Percentiles rank a stretch among this genome's conserved stretches.
phyloP scores from a whole-genome alignment of 2,113 vertebrate species.

The Columba livia region DNA sequence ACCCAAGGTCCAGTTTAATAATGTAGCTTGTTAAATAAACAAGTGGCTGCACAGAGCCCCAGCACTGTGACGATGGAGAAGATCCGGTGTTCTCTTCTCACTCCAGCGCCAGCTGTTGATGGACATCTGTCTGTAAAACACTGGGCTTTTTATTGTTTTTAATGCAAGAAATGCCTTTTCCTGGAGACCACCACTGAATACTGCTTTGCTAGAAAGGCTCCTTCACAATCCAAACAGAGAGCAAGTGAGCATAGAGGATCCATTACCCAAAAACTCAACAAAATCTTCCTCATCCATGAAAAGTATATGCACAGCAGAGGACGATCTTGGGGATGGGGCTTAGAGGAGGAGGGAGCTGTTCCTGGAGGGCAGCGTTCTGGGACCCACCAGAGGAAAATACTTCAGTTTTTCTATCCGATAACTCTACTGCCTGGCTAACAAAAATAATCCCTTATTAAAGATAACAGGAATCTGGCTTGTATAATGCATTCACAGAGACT shows the following conservation, averaged over 20 bases:
- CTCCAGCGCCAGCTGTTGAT: slow-evolving; percentile 53
- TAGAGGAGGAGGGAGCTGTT: not conserved
- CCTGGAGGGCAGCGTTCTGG: not conserved
- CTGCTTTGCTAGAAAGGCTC: slow-evolving; percentile 45
- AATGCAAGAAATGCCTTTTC: slow-evolving; percentile 65
- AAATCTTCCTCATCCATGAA: slow-evolving; percentile 60
- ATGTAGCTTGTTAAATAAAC: slow-evolving; percentile 66
- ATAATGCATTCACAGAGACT: not conserved
- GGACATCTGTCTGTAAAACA: slow-evolving; percentile 70
- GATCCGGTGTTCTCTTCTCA: slow-evolving; percentile 61
- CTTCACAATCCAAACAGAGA: slow-evolving; percentile 67
- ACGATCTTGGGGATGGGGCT: slow-evolving; percentile 11
- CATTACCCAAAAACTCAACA: slow-evolving; percentile 67
- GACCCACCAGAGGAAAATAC: slow-evolving; percentile 39
- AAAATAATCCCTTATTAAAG: slow-evolving; percentile 58
- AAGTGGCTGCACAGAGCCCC: slow-evolving; percentile 39
- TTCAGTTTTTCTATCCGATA: slow-evolving; percentile 28
- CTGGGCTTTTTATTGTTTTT: slow-evolving; percentile 61
- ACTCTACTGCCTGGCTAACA: slow-evolving; percentile 25
- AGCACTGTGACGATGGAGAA: slow-evolving; percentile 61
- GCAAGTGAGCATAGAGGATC: slow-evolving; percentile 68
- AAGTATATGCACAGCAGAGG: slow-evolving; percentile 26
- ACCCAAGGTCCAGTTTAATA: slow-evolving; percentile 53
- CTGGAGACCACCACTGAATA: slow-evolving; percentile 61
- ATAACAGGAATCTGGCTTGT: slow-evolving; percentile 17